Evolutionary conservation across 2,888 invertebrate species (phyloP).

Genomic region (Cryptosula pallasiana): DNA sequence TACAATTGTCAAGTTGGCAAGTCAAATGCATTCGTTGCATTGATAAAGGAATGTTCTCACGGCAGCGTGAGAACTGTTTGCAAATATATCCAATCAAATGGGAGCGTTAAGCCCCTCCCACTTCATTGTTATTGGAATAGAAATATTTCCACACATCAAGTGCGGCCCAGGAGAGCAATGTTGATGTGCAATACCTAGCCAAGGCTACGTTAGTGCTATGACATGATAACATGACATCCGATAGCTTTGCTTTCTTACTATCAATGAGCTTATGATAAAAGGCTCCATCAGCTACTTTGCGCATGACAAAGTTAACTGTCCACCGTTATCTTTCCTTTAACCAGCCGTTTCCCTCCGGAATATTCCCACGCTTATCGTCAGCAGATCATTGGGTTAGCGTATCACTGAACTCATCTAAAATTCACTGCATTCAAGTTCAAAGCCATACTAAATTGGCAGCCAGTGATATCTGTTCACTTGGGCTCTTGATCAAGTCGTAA

Average conservation of each 20-base stretch:
- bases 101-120: neutral
- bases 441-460: no score
- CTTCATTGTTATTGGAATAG: neutral
- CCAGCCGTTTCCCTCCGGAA: neutral
- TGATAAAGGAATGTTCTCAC: neutral
- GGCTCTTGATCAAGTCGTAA: no score
- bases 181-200: neutral
- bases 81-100: neutral
- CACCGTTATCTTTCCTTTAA: neutral
- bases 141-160: neutral
- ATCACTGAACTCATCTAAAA: conserved; percentile 5
- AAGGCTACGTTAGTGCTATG: no score
- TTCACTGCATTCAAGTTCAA: no score
- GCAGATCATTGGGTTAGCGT: neutral
- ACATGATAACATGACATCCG: neutral
- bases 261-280: neutral
- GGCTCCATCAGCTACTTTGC: neutral
- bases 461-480: no score
- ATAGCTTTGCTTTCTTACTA: neutral
- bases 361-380: conserved; percentile 17
- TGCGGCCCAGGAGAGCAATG: neutral
- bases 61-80: neutral
- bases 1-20: neutral
- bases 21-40: neutral
- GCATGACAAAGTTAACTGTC: neutral